Conservation (phyloP, 1,140 invertebrate species). For the Gyrodactylus salaris region DNA sequence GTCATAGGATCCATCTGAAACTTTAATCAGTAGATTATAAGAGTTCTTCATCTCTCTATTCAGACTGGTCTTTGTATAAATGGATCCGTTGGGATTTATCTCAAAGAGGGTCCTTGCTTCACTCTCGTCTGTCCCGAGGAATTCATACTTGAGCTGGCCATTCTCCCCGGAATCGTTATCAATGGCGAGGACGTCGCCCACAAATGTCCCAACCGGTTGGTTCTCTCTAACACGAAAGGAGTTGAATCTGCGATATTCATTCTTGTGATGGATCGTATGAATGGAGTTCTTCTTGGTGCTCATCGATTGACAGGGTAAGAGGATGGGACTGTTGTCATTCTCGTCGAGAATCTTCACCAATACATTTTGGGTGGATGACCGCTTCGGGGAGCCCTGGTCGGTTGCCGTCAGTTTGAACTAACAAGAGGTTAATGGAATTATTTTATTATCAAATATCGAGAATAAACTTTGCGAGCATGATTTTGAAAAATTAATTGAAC, state of each 20-base stretch:
- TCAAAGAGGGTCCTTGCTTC: neutral
- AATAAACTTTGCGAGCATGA: no score
- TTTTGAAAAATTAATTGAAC: neutral
- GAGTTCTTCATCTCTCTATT: neutral
- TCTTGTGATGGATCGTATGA: neutral
- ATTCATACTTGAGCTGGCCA: neutral
- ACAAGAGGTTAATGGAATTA: no score
- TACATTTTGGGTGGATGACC: neutral
- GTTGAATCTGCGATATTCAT: neutral
- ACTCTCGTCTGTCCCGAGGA: neutral
- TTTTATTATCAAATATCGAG: no score
- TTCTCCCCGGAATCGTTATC: neutral
- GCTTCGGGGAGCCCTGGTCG: neutral
- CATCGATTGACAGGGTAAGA: neutral
- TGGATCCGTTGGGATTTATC: neutral
- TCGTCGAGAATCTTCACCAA: neutral
- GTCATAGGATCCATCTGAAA: neutral
- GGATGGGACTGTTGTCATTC: neutral
- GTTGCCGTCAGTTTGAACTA: neutral
- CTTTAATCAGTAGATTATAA: neutral
- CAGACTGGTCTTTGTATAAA: neutral
- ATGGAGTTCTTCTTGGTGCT: neutral
- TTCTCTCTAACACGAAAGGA: neutral
- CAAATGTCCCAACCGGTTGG: neutral
- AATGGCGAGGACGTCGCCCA: neutral